A percentile compares a stretch with the other conserved stretches of the same genome.
These are phyloP conservation scores for Melipona beecheii DNA, from an alignment of 2,888 invertebrate genomes.

Conservation along the genomic window DNA sequence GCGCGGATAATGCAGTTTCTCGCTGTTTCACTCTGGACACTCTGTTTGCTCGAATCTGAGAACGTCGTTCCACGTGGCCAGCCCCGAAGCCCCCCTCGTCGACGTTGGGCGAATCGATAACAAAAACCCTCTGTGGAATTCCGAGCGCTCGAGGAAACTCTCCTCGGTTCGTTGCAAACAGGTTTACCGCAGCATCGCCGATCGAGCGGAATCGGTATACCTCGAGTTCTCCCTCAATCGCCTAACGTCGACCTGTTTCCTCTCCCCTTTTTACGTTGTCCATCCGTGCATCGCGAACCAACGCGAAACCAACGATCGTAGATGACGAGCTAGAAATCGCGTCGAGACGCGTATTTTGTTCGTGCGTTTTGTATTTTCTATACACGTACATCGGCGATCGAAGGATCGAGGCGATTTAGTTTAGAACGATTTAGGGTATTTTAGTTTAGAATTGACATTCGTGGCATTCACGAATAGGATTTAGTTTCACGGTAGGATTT, in stretches of 20 bases:
- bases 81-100: slow-evolving; percentile 26
- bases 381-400: neutral
- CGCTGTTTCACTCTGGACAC: neutral
- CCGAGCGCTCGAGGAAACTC: neutral
- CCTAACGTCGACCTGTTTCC: neutral
- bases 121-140: neutral
- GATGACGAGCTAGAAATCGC: neutral
- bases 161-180: neutral
- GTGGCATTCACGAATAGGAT: slow-evolving; percentile 7
- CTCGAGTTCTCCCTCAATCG: neutral
- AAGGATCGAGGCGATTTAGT: neutral
- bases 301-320: neutral
- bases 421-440: slow-evolving; percentile 5
- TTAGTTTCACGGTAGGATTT: slow-evolving; percentile 11
- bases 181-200: neutral
- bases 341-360: slow-evolving; percentile 10
- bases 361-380: slow-evolving; percentile 54
- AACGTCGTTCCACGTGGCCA: slow-evolving; percentile 47
- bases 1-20: neutral
- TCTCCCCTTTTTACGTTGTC: neutral
- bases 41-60: slow-evolving; percentile 34
- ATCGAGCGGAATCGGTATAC: neutral
- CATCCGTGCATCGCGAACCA: neutral
- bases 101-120: slow-evolving; percentile 11
- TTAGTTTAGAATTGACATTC: slow-evolving; percentile 52